phyloP scores from a whole-genome alignment of 2,113 vertebrate species.

The Natator depressus region DNA sequence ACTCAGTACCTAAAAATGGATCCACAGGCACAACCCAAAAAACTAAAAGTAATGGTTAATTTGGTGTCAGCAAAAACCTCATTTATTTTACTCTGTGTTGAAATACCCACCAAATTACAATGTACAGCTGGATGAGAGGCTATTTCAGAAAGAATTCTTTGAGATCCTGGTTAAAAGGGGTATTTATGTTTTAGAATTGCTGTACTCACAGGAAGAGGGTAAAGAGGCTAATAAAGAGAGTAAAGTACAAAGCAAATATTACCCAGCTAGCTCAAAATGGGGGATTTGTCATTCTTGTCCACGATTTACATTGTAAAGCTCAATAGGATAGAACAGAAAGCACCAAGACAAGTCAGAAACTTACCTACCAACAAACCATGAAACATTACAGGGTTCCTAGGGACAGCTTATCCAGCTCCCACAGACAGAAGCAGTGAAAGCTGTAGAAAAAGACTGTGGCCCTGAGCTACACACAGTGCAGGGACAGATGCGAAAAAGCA shows the following conservation, averaged over 20 bases:
- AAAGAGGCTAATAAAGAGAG: neutral
- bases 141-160: neutral
- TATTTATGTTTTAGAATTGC: neutral
- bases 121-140: neutral
- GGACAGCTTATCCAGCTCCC: neutral
- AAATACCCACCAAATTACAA: neutral
- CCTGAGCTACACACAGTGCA: neutral
- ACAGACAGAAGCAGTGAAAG: neutral
- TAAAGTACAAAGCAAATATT: neutral
- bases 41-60: neutral
- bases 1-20: neutral
- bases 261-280: neutral
- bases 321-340: neutral
- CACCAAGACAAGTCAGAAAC: neutral
- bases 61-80: neutral
- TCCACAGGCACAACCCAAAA: neutral
- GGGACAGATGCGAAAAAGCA: neutral
- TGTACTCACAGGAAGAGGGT: neutral
- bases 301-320: neutral
- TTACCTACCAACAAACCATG: neutral
- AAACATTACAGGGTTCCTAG: neutral
- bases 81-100: neutral
- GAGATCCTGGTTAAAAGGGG: neutral
- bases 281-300: neutral
- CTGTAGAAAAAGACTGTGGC: neutral